A percentile compares a stretch with the other conserved stretches of the same genome.
These are phyloP conservation scores for Anastrepha ludens DNA, from an alignment of 1,140 invertebrate species.

Conservation along the genomic window DNA sequence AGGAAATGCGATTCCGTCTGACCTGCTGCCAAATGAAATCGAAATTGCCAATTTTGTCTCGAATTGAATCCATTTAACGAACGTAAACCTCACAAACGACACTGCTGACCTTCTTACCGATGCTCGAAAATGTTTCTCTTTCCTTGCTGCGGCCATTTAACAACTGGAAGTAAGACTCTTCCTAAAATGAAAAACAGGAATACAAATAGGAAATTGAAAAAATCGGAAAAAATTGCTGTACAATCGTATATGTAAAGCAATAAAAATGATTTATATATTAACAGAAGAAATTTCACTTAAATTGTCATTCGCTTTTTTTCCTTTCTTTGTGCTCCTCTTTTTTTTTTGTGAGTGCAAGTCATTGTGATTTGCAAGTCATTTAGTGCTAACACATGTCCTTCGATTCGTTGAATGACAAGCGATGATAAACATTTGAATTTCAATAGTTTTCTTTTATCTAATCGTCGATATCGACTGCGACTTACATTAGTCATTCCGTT, in stretches of 20 bases:
- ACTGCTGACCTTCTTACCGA: constrained; percentile 21
- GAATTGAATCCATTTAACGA: constrained; percentile 38
- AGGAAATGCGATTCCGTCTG: constrained; percentile 40
- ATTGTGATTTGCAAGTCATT: too few relatives aligned
- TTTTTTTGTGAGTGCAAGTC: too few relatives aligned
- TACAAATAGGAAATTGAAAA: background rate
- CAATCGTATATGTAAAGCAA: background rate
- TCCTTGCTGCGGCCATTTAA: background rate
- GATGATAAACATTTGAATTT: too few relatives aligned
- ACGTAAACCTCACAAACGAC: constrained; percentile 22
- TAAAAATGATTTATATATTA: background rate
- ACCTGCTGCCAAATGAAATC: constrained; percentile 49
- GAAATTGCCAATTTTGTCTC: constrained; percentile 42
- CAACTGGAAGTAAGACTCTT: too few relatives aligned
- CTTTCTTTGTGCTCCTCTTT: too few relatives aligned
- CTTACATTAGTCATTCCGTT: too few relatives aligned
- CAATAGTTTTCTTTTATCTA: too few relatives aligned
- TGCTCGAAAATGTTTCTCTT: background rate
- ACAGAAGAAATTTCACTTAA: background rate
- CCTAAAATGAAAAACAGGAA: background rate
- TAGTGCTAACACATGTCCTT: too few relatives aligned
- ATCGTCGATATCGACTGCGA: too few relatives aligned
- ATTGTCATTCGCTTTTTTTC: background rate
- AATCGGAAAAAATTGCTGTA: background rate
- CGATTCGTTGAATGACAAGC: too few relatives aligned